Evolutionary conservation across 2,888 invertebrate genomes (phyloP), one percentile per base, ranked within the genome.

Genomic region (Sinotaia quadrata): DNA sequence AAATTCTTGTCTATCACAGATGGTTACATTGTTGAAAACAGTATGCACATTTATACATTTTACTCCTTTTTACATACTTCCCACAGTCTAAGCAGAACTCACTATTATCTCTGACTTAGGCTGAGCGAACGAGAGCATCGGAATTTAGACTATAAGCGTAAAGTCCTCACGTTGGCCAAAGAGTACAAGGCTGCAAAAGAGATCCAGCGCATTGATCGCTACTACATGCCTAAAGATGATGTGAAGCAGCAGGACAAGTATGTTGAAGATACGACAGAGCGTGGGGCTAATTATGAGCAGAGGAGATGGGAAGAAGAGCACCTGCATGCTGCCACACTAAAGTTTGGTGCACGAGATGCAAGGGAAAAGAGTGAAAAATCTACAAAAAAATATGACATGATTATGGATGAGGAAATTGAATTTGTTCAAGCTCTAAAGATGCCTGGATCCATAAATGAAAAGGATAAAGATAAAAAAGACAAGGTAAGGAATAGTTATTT

Each of bases 251-350:
- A 79, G 31, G 86, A 87, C n/a, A 78, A 80, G 54, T 88, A 87
- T 70, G 84, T 85, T 24, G 88, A 88, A 36, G 95, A 95, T 88
- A 95, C 95, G 78, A 91, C 92, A 76, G 97, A 98, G 87, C 93
- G 88, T 68, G 88, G 88, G 31, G 90, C 89, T 2, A 90, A 91
- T 76, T 89, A 89, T 47, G 91, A 92, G 75, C 91, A 91, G 88
- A 93, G 93, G 79, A 96, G 96, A 90, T 99, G 98, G 98, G 98
- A 99, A 88, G 95, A 97, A 71, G 98, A 98, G 86, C 96, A 97
- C 88, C 93, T 98, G 90, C 93, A 94, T 61, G 95, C 95, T 4
- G 98, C 97, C 2, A 92, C 94, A 66, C 95, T 95, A 85, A 93
- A 93, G 82, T 96, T 97, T 90, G 98, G 98, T 10, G 95, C 98